Evolutionary conservation across 2,888 invertebrate species (phyloP).

Genomic region (Harmothoe impar): DNA sequence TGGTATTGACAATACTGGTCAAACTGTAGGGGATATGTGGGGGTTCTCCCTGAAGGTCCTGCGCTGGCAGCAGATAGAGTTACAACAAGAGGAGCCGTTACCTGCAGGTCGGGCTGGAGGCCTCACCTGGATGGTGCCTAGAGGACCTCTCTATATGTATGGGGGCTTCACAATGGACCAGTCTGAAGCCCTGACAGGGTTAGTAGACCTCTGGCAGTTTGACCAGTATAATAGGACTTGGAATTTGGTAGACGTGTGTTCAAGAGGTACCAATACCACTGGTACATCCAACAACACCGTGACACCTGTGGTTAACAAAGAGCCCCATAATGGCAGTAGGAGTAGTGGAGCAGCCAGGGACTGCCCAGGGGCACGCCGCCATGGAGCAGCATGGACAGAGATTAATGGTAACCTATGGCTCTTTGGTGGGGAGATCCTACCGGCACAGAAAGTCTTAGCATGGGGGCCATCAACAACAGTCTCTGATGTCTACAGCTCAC

Average conservation of each 20-base stretch:
- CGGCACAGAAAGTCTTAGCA: neutral
- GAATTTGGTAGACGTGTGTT: neutral
- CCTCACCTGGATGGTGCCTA: slow-evolving; percentile 23
- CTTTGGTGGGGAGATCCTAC: slow-evolving; percentile 56
- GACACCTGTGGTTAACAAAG: neutral
- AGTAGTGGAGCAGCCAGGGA: neutral
- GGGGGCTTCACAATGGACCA: slow-evolving; percentile 14
- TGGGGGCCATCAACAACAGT: too few relatives aligned
- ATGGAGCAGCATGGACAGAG: slow-evolving; percentile 59
- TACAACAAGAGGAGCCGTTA: neutral
- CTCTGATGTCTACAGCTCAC: slow-evolving; percentile 1
- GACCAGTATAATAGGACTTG: slow-evolving; percentile 12
- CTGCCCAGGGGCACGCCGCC: slow-evolving; percentile 40
- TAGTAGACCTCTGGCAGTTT: slow-evolving; percentile 26
- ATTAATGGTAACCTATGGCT: slow-evolving; percentile 43
- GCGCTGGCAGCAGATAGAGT: slow-evolving; percentile 38
- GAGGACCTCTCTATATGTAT: neutral
- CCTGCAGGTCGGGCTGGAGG: neutral
- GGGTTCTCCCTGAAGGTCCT: slow-evolving; percentile 53
- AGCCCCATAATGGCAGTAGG: neutral
- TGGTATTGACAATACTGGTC: slow-evolving; percentile 14
- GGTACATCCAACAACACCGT: neutral
- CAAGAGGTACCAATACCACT: neutral
- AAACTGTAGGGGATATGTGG: slow-evolving; percentile 63
- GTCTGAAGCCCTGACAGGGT: neutral